These are phyloP conservation scores for Dasypolia templi DNA, from an alignment of 2,888 invertebrate genomes.

Conservation along the genomic window DNA sequence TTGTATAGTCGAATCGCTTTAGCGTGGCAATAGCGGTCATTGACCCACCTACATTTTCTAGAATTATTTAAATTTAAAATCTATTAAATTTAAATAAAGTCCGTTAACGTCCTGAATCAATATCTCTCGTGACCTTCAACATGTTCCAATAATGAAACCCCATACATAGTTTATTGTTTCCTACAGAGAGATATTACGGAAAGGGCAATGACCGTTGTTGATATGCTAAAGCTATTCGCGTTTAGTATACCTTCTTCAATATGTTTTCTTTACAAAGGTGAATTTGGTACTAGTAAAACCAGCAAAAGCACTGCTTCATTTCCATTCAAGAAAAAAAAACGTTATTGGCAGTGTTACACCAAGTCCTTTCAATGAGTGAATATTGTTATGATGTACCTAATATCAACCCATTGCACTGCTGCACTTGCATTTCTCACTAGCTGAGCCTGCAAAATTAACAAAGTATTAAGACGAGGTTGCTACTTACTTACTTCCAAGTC, in stretches of 20 bases:
- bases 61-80: background rate
- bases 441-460: background rate
- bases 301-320: too few relatives aligned
- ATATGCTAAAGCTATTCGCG: background rate
- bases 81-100: background rate
- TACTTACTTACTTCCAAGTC: background rate
- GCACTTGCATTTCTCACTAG: background rate
- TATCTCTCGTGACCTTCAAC: too few relatives aligned
- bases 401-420: background rate
- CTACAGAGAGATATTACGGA: background rate
- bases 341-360: background rate
- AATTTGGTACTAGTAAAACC: background rate
- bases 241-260: background rate
- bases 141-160: too few relatives aligned
- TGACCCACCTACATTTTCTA: background rate
- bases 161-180: background rate
- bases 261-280: background rate
- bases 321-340: background rate
- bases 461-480: slow-evolving; percentile 7
- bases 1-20: background rate
- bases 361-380: too few relatives aligned
- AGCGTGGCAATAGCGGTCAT: background rate
- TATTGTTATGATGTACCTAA: background rate
- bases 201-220: background rate
- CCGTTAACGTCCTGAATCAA: too few relatives aligned